Evolutionary conservation across 53 echinoderm and acorn worm genomes (phyloP), one percentile per base, ranked within the genome.

Genomic region (Antedon mediterranea): DNA sequence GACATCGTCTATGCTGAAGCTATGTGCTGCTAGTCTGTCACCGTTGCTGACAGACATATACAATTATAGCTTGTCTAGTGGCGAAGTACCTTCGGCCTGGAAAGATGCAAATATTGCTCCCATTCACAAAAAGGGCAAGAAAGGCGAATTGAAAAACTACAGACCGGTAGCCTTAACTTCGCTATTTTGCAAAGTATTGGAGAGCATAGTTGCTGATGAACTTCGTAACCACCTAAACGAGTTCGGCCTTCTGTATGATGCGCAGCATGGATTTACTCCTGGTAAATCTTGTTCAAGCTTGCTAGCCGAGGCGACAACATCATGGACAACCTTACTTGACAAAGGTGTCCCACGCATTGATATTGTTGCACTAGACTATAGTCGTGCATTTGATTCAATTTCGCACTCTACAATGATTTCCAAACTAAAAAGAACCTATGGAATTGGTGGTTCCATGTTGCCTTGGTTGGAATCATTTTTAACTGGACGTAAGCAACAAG

Each of bases 401-500:
- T 57, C 57, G 23, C 57, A 57, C 57, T 15, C 14, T 15, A 57
- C 23, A 3, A 8, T 57, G 57, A 15, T 8, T 23, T 8, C 57
- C 23, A 57, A 57, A 57, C 57, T 57, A 20, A 23, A 18, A 23
- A 8, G 23, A 15, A 57, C 57, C 3, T 57, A 57, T 57, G 57
- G 20, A 57, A 18, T 57, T 2, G 23, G 57, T 57, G 57, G 57
- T 23, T 15, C 11, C 2, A 23, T 57, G 7, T 23, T 57, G 23
- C 11, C 11, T 15, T 57, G 57, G 57, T 57, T 57, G 20, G 23
- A 57, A 57, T 57, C 57, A 18, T 57, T 57, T 71, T 13, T 79
- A 4, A 30, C 71, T 3, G 28, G 28, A 15, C 71, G 85, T 1
- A 85, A 80, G 13, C 85, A 85, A 30, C 72, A 76, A 76, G 77